phyloP scores from a whole-genome alignment of 2,888 invertebrate genomes.

The Chrysolina oricalcia region DNA sequence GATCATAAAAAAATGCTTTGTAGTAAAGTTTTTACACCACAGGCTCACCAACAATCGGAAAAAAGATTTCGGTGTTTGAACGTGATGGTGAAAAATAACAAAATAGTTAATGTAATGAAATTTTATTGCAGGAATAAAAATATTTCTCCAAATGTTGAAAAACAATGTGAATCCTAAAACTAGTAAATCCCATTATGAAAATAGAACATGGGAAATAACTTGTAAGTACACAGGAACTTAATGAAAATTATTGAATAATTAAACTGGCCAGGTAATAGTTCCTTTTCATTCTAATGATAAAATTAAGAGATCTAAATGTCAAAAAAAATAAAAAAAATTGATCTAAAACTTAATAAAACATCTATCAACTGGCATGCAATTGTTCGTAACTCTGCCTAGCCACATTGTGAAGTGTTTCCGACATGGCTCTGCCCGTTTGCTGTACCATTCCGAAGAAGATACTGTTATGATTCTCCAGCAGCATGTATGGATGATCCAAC shows the following conservation, averaged over 20 bases:
- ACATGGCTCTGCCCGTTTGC: constrained; percentile 81
- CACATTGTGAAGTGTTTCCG: constrained; percentile 77
- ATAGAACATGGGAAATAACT: neutral
- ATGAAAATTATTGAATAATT: neutral
- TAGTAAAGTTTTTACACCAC: too few species aligned
- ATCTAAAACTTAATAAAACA: constrained; percentile 58
- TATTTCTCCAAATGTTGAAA: neutral
- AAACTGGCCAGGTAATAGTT: neutral
- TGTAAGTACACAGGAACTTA: neutral
- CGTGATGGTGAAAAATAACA: neutral
- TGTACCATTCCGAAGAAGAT: constrained; percentile 78
- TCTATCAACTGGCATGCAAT: constrained; percentile 74
- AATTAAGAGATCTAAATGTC: constrained; percentile 5
- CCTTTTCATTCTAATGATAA: neutral
- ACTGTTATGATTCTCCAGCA: constrained; percentile 75
- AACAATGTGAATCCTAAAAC: neutral
- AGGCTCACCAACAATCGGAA: too few species aligned
- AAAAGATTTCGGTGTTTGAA: too few species aligned
- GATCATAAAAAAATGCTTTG: too few species aligned
- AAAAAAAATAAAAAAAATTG: constrained; percentile 17
- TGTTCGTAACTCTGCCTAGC: constrained; percentile 71
- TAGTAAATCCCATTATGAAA: neutral
- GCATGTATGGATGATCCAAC: constrained; percentile 81
- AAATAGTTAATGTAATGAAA: neutral
- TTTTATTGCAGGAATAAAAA: neutral